Evolutionary conservation across 2,797 vertebrate species (phyloP).

Genomic region (Parotocinclus haroldoi): DNA sequence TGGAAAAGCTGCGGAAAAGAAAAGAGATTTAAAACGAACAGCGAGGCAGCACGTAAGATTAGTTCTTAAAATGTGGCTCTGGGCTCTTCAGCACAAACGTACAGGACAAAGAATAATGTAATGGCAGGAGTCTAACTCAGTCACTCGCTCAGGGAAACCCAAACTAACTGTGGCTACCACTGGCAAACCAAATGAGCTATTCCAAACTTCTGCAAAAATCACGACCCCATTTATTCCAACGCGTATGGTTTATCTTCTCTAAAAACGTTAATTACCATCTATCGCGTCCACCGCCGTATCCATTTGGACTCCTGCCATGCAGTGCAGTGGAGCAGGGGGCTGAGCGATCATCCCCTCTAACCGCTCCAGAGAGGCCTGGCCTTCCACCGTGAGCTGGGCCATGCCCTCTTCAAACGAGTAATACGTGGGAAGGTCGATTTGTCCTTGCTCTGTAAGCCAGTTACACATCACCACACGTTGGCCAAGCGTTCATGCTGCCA

Average conservation of each 20-base stretch:
- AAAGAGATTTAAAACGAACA: background rate
- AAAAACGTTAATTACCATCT: slow-evolving; percentile 8
- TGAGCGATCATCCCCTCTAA: slow-evolving; percentile 89
- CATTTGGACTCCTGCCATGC: slow-evolving; percentile 92
- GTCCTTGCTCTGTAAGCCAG: slow-evolving; percentile 77
- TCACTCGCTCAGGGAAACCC: too few relatives aligned
- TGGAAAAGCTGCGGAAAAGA: background rate
- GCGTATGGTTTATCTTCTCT: background rate
- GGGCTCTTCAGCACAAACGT: too few relatives aligned
- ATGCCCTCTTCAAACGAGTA: slow-evolving; percentile 93
- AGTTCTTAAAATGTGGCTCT: too few relatives aligned
- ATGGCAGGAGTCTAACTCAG: too few relatives aligned
- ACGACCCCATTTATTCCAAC: too few relatives aligned
- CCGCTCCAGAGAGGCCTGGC: slow-evolving; percentile 87
- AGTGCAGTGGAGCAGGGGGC: slow-evolving; percentile 79
- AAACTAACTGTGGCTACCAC: too few relatives aligned
- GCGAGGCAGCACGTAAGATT: too few relatives aligned
- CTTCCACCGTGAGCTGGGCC: slow-evolving; percentile 85
- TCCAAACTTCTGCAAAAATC: too few relatives aligned
- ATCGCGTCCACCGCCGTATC: slow-evolving; percentile 67
- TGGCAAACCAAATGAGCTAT: too few relatives aligned
- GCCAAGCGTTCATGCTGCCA: background rate
- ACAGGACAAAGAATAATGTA: too few relatives aligned
- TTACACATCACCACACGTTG: background rate
- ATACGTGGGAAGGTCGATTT: slow-evolving; percentile 83